phyloP scores from a whole-genome alignment of 2,797 vertebrate species.

The Myotis vivesi region DNA sequence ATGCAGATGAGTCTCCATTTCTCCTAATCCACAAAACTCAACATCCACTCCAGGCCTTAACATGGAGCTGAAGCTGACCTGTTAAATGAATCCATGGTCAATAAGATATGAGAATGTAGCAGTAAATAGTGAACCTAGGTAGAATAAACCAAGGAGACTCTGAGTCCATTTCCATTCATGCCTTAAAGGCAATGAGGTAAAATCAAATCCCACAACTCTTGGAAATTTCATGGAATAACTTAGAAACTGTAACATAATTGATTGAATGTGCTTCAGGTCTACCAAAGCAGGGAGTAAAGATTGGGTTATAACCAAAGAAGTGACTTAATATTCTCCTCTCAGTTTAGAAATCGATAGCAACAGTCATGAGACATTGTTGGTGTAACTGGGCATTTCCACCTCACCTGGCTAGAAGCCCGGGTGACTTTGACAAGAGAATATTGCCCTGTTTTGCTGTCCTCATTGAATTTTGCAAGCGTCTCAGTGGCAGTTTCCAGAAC shows the following conservation, averaged over 20 bases:
- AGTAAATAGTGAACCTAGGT: neutral
- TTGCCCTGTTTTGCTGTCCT: constrained; percentile 57
- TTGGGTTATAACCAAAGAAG: neutral
- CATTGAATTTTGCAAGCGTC: constrained; percentile 79
- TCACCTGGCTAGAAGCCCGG: constrained; percentile 78
- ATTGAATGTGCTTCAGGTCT: neutral
- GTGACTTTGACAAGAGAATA: constrained; percentile 78
- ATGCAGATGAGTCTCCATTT: neutral
- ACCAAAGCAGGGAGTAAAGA: neutral
- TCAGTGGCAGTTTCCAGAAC: constrained; percentile 61
- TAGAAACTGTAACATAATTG: neutral
- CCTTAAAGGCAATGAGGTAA: neutral
- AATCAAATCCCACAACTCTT: neutral
- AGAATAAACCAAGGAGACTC: neutral
- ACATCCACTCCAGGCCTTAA: neutral
- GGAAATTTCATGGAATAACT: neutral
- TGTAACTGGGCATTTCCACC: neutral
- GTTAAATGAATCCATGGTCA: neutral
- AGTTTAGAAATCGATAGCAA: neutral
- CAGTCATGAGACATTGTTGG: neutral
- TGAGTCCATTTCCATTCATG: neutral
- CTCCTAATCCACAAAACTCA: neutral
- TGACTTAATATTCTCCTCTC: no score
- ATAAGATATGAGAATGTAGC: neutral
- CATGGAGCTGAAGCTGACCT: neutral